These are phyloP conservation scores for Dolichopus griseipennis DNA, from an alignment of 2,888 invertebrate genomes.

Conservation along the genomic window DNA sequence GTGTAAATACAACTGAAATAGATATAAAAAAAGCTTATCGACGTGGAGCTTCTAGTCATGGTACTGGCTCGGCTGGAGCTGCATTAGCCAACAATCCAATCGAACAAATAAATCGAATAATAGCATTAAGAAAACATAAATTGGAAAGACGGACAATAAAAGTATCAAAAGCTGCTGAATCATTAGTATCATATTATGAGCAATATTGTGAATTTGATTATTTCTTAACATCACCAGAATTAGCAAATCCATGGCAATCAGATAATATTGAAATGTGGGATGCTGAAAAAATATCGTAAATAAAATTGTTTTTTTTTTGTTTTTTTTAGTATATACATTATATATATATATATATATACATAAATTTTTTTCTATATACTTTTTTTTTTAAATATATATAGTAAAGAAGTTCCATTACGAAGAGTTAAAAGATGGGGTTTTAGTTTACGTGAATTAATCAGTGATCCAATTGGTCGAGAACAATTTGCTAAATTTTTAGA, in stretches of 20 bases:
- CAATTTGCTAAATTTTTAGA: slow-evolving; percentile 93
- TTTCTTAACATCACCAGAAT: slow-evolving; percentile 85
- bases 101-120: slow-evolving; percentile 52
- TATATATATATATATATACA: not conserved
- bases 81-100: slow-evolving; percentile 42
- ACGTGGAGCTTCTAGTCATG: slow-evolving; percentile 43
- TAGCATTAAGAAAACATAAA: slow-evolving; percentile 63
- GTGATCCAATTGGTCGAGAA: slow-evolving; percentile 90
- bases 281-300: slow-evolving; percentile 79
- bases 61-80: slow-evolving; percentile 42
- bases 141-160: slow-evolving; percentile 81
- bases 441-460: slow-evolving; percentile 85
- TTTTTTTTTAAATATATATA: slow-evolving; percentile 34
- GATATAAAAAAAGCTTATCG: slow-evolving; percentile 94
- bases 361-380: no score
- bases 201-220: slow-evolving; percentile 96
- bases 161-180: slow-evolving; percentile 88
- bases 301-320: slow-evolving; percentile 8
- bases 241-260: slow-evolving; percentile 93
- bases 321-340: not conserved
- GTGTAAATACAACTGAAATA: slow-evolving; percentile 96
- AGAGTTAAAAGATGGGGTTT: slow-evolving; percentile 97
- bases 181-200: slow-evolving; percentile 87
- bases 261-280: slow-evolving; percentile 98
- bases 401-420: slow-evolving; percentile 86